phyloP scores from a whole-genome alignment of 2,113 vertebrate genomes.

The Dermatemys mawii region DNA sequence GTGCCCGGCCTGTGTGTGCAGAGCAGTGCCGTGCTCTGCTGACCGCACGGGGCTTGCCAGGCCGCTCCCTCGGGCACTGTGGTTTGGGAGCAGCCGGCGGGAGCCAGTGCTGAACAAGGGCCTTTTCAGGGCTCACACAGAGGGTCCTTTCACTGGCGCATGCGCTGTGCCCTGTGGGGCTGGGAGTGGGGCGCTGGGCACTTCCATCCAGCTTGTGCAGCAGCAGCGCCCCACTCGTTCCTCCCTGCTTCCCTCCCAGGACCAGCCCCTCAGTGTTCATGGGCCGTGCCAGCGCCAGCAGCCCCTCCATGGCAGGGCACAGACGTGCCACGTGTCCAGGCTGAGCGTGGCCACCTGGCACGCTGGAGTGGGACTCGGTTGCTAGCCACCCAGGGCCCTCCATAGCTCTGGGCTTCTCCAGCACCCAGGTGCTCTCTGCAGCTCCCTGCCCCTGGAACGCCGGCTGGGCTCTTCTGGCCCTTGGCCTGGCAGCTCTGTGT shows the following conservation, averaged over 20 bases:
- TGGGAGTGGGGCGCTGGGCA: rapidly evolving
- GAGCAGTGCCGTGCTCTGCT: rapidly evolving
- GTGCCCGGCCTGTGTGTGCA: background rate
- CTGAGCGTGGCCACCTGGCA: background rate
- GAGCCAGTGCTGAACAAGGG: conserved; percentile 35
- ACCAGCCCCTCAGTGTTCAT: rapidly evolving
- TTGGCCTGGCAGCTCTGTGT: rapidly evolving
- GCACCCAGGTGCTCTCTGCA: too few species aligned
- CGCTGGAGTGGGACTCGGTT: too few species aligned
- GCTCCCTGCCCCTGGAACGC: too few species aligned
- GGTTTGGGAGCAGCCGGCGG: conserved; percentile 23
- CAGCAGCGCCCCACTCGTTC: background rate
- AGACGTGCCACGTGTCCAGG: rapidly evolving
- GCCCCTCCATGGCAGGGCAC: background rate
- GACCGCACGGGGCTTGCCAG: rapidly evolving
- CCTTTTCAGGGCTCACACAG: conserved; percentile 65
- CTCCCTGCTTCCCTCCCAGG: background rate
- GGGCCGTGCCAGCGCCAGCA: rapidly evolving
- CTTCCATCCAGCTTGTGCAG: background rate
- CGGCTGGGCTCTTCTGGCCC: too few species aligned
- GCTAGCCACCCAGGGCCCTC: too few species aligned
- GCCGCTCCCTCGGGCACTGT: rapidly evolving
- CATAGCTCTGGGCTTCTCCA: too few species aligned
- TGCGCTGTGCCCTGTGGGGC: background rate
- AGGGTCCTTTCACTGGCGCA: conserved; percentile 31